These are phyloP conservation scores for Drosophila baimaii DNA, from an alignment of 1,140 invertebrate genomes.

Conservation along the genomic window DNA sequence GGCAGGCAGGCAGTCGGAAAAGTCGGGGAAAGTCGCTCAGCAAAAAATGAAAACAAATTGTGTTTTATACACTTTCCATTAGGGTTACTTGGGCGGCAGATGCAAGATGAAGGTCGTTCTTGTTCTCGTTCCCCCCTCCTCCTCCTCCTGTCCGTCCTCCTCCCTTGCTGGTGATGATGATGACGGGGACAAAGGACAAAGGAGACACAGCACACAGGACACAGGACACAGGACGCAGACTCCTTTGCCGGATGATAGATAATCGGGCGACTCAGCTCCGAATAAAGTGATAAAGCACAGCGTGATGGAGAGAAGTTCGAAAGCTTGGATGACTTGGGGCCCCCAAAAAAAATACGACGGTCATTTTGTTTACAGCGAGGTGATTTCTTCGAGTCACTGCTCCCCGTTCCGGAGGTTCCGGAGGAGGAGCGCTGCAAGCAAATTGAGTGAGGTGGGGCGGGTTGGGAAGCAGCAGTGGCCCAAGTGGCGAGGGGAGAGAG, in stretches of 20 bases:
- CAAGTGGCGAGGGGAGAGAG: neutral
- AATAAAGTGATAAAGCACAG: slow-evolving; percentile 42
- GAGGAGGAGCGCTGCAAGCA: slow-evolving; percentile 11
- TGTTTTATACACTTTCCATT: slow-evolving; percentile 63
- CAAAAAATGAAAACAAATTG: slow-evolving; percentile 79
- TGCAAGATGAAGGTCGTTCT: slow-evolving; percentile 30
- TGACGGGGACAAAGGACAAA: slow-evolving; percentile 3
- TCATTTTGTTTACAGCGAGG: slow-evolving; percentile 23
- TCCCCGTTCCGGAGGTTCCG: neutral
- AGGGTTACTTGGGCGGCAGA: slow-evolving; percentile 45
- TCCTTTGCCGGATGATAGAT: slow-evolving; percentile 40
- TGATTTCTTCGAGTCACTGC: slow-evolving; percentile 26
- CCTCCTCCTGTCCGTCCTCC: no score
- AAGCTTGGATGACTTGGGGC: slow-evolving; percentile 25
- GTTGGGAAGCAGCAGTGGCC: no score
- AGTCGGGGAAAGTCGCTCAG: slow-evolving; percentile 48
- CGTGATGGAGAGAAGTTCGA: slow-evolving; percentile 26
- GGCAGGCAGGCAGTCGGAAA: slow-evolving; percentile 29
- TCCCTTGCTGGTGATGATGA: slow-evolving; percentile 1
- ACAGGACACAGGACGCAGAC: neutral
- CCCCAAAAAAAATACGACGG: slow-evolving; percentile 7
- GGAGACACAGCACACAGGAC: neutral
- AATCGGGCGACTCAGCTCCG: slow-evolving; percentile 39
- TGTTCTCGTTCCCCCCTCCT: neutral
- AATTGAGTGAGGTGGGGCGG: slow-evolving; percentile 18